Evolutionary conservation across 2,888 invertebrate species (phyloP).

Genomic region (Orchestes rusci): DNA sequence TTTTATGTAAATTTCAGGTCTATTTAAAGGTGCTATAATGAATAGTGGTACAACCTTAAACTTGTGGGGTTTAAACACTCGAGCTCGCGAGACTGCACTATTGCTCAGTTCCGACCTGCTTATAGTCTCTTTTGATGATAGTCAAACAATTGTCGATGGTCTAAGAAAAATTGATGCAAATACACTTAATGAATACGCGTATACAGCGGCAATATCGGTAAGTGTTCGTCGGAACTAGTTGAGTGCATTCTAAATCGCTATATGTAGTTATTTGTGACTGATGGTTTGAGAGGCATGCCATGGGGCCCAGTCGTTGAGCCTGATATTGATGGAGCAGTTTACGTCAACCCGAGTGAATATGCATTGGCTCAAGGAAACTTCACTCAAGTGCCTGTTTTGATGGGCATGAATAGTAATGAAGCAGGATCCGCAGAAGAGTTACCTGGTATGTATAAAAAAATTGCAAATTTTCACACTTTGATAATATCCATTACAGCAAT

Average conservation of each 20-base stretch:
- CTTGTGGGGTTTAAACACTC: conserved; percentile 10
- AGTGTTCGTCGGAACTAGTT: no score
- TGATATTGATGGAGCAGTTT: conserved; percentile 22
- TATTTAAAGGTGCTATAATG: conserved; percentile 10
- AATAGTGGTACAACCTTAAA: conserved; percentile 9
- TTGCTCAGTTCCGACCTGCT: not conserved
- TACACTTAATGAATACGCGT: no score
- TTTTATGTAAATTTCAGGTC: conserved; percentile 27
- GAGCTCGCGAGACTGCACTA: not conserved
- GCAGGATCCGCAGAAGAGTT: not conserved
- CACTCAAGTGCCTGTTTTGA: conserved; percentile 43
- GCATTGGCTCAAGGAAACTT: conserved; percentile 23
- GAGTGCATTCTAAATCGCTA: no score
- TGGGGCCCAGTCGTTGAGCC: conserved; percentile 27
- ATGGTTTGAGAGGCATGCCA: conserved; percentile 24
- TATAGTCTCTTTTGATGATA: not conserved
- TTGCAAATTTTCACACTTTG: no score
- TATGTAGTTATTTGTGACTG: conserved; percentile 6
- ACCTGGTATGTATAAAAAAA: no score
- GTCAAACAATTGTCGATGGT: not conserved
- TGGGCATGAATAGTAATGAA: conserved; percentile 36
- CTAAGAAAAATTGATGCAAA: not conserved
- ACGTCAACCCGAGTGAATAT: conserved; percentile 22
- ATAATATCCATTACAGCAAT: no score
- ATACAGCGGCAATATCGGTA: no score